phyloP scores from a whole-genome alignment of 2,113 vertebrate species.

The Microcebus murinus region DNA sequence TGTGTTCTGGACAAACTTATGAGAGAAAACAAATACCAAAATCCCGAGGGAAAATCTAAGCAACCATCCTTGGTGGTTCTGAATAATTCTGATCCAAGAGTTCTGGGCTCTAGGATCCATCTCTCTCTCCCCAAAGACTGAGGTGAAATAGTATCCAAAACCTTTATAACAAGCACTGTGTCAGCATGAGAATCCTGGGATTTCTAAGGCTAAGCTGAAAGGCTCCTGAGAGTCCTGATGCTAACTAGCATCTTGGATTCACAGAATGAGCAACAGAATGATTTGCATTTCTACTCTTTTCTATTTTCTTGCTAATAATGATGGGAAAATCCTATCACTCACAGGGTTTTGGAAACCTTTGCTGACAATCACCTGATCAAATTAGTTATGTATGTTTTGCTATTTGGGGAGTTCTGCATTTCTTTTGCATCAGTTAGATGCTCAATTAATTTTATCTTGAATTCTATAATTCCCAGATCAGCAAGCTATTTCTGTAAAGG shows the following conservation, averaged over 20 bases:
- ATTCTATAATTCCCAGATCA: neutral
- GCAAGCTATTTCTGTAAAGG: neutral
- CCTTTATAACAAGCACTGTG: neutral
- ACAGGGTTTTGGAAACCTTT: neutral
- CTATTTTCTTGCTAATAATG: neutral
- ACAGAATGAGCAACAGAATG: neutral
- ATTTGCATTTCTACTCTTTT: neutral
- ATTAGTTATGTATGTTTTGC: neutral
- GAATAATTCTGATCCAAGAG: neutral
- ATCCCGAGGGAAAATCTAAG: neutral
- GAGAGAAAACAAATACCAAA: neutral
- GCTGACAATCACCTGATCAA: neutral
- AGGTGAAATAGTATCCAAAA: neutral
- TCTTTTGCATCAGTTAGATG: neutral
- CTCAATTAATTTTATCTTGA: neutral
- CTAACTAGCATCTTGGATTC: conserved; percentile 31
- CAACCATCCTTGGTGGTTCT: neutral
- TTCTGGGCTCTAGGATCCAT: neutral
- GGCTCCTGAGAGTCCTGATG: neutral
- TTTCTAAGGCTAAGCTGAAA: neutral
- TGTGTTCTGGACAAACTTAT: neutral
- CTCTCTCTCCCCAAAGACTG: neutral
- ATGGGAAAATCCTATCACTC: neutral
- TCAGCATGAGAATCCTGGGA: neutral
- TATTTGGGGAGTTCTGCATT: neutral